Evolutionary conservation across 2,113 vertebrate genomes (phyloP), one percentile per base, ranked within the genome.

Genomic region (Pelmatolapia mariae): DNA sequence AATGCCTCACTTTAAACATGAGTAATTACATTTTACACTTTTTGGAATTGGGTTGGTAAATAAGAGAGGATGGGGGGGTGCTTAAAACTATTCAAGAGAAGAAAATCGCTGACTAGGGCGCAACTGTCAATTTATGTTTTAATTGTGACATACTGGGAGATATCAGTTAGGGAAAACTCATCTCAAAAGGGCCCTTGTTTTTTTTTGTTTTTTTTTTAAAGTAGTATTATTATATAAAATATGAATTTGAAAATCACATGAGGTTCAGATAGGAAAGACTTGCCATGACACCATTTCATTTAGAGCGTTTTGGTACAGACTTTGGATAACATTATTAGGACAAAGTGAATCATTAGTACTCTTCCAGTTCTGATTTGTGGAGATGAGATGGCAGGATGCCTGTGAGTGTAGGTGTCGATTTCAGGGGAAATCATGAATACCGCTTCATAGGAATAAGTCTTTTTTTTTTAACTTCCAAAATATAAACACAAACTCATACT

Each of bases 1-100:
- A 38, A 66, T 0, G 19, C 4, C 61, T 66, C 0, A 66, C 31
- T 66, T 66, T 38, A 66, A 66, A 38, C 7, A 22, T 13, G 61
- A 38, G 11, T 66, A 66, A 66, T 13, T 66, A 66, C 61, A 38
- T 13, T 38, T 38, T 22, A 38, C 33, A 66, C 33, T 66, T 66
- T 66, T 38, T 66, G 33, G 61, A 66, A 66, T 11, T 66, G 18
- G 10, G 61, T 66, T 66, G 61, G 61, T 66, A 66, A 38, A n/a
- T n/a, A 66, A 36, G n/a, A 18, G 11, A 8, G 61, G 31, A 36
- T 2, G 4, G n/a, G 2, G n/a, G 38, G 38, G 3, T 16, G 38
- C 5, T 43, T 43, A 71, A 71, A 43, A 10, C n/a, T 13, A 22
- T 40, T 2, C 31, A 63, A 36, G 31, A 66, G 6, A 66, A 38